Evolutionary conservation across 2,888 invertebrate species (phyloP).

Genomic region (Cosmia pyralina): DNA sequence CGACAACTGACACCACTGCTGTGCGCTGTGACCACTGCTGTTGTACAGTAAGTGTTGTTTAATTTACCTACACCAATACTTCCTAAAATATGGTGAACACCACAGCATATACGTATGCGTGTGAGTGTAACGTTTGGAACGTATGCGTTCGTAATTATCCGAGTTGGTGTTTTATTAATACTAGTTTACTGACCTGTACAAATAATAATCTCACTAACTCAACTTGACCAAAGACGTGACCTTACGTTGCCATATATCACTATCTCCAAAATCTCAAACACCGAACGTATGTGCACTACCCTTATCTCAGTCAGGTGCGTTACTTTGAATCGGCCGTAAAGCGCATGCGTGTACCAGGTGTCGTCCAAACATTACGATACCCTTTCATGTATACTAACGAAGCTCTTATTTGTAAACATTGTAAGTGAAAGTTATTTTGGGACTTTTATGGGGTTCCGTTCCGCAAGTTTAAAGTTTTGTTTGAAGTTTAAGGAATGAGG

Average conservation of each 20-base stretch:
- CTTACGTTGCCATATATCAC: neutral
- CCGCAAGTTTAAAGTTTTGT: slow-evolving; percentile 42
- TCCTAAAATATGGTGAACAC: no score
- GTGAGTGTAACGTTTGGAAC: no score
- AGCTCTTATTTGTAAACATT: slow-evolving; percentile 65
- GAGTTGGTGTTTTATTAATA: no score
- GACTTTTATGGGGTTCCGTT: slow-evolving; percentile 55
- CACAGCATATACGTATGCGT: no score
- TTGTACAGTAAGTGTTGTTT: no score
- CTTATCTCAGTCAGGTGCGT: slow-evolving; percentile 55
- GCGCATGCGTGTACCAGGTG: slow-evolving; percentile 66
- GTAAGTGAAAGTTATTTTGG: slow-evolving; percentile 63
- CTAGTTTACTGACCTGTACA: no score
- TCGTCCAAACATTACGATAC: slow-evolving; percentile 59
- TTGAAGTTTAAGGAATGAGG: slow-evolving; percentile 55
- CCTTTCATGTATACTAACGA: slow-evolving; percentile 59
- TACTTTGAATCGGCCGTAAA: slow-evolving; percentile 40
- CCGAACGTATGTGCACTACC: slow-evolving; percentile 18
- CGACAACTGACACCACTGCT: no score
- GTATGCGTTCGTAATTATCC: no score
- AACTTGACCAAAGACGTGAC: neutral
- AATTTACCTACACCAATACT: no score
- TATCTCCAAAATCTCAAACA: neutral
- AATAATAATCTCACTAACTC: no score
- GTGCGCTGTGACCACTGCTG: no score